Evolutionary conservation across 2,113 vertebrate genomes (phyloP).

Genomic region (Sceloporus undulatus): DNA sequence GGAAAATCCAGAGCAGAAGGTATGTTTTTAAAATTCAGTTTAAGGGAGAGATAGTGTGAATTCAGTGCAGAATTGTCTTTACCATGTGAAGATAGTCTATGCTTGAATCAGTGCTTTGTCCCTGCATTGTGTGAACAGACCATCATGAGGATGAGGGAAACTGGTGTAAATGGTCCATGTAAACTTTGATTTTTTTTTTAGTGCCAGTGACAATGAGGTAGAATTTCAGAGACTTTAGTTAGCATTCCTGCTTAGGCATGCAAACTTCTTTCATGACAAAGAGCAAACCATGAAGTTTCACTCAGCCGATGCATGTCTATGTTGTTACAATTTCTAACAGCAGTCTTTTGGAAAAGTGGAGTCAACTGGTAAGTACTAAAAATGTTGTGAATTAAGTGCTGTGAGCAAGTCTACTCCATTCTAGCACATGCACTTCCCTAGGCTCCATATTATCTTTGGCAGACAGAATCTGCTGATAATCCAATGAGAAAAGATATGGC

Average conservation of each 20-base stretch:
- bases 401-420: not conserved
- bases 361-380: not conserved
- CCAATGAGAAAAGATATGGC: not conserved
- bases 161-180: no score
- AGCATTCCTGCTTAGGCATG: not conserved
- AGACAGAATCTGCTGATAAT: not conserved
- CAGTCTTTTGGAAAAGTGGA: accelerated
- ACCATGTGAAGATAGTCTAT: no score
- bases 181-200: not conserved
- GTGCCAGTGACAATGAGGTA: not conserved
- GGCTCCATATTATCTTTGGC: not conserved
- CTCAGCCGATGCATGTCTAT: not conserved
- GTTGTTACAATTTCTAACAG: accelerated
- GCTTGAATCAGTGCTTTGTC: no score
- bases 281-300: not conserved
- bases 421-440: not conserved
- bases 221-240: not conserved
- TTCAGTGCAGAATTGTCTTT: no score
- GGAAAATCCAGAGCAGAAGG: no score
- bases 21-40: no score
- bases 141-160: no score
- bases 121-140: no score
- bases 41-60: no score
- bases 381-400: not conserved
- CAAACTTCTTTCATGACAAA: not conserved